A percentile compares a stretch with the other conserved stretches of the same genome.
Evolutionary conservation across 2,888 invertebrate genomes (phyloP).

Genomic region (Hyppa rectilinea): DNA sequence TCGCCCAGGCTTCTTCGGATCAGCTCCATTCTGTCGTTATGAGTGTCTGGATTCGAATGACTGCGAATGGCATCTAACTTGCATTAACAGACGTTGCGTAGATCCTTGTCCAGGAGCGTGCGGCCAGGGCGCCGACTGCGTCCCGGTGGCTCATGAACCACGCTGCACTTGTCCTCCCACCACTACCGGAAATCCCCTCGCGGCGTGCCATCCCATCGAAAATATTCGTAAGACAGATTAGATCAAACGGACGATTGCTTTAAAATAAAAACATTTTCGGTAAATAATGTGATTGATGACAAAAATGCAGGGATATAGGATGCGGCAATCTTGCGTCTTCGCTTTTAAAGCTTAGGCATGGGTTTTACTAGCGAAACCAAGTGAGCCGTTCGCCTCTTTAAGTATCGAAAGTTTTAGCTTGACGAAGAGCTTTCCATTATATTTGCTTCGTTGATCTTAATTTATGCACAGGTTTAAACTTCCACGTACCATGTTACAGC

Average conservation of each 20-base stretch:
- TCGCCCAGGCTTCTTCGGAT: constrained; percentile 92
- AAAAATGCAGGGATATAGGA: constrained; percentile 61
- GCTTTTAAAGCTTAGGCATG: constrained; percentile 90
- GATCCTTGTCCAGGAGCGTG: constrained; percentile 95
- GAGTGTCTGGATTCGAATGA: constrained; percentile 94
- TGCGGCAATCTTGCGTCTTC: constrained; percentile 80
- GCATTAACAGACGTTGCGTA: constrained; percentile 93
- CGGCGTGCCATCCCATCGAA: constrained; percentile 91
- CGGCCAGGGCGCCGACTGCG: constrained; percentile 93
- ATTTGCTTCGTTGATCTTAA: constrained; percentile 70
- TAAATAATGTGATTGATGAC: constrained; percentile 34
- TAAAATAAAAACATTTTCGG: constrained; percentile 39
- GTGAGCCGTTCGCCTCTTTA: constrained; percentile 71
- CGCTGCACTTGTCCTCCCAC: constrained; percentile 92
- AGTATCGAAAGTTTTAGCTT: constrained; percentile 63
- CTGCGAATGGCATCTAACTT: constrained; percentile 93
- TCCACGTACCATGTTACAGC: constrained; percentile 75
- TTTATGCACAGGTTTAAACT: constrained; percentile 39
- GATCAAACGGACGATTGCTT: constrained; percentile 83
- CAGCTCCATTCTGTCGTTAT: constrained; percentile 94
- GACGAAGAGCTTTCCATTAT: constrained; percentile 75
- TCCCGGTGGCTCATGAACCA: constrained; percentile 93
- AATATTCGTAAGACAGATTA: constrained; percentile 86
- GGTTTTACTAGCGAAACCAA: constrained; percentile 88
- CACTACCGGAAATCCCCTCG: constrained; percentile 94